Base-by-base conservation (phyloP, 2,888 invertebrate species). In the Morpho helenor region DNA sequence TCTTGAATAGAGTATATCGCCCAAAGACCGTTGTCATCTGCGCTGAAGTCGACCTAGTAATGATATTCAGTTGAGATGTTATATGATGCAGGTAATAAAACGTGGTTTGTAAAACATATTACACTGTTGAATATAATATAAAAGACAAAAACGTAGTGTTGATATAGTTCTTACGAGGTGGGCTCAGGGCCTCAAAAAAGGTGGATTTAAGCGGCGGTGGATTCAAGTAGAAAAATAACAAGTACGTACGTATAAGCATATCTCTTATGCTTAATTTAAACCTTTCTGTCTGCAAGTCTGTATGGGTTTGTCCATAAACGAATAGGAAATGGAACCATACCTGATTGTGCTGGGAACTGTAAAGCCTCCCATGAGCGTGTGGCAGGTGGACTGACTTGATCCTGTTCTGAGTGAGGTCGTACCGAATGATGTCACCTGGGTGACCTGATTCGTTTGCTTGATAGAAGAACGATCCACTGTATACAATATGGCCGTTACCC, bases 11-110 rank as follows among this genome's bases (percentile, higher is more conserved):
- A 94, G 76, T 98, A 99, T 66, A 99, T 96, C 5, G 96, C 95
- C 99, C 99, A 99, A 8, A 99, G 91, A 8, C 99, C 99, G 75
- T 99, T 99, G 79, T 99, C 99, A 76, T 99, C 99, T 1, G 96
- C 96, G 69, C 96, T 96, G 74, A 99, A 96, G 80, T 99, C 99
- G 73, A 98, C 96, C 90, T 96, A 96, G 6, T 8, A 10, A 72
- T 31, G 31, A 31, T 16, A 16, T 31, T 31, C 31, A 31, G 31
- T 5, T 31, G 5, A 5, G 31, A 3, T 5, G 31, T 31, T 5
- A 31, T 3, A 31, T 31, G 31, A 31, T 31, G 3, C 31, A 31
- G 31, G 5, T 31, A 5, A 31, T 31, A 31, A 3, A 1, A 5
- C 3, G 1, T 5, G 3, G 31, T 3, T 31, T 5, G 31, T 5